phyloP scores from a whole-genome alignment of 2,888 invertebrate genomes.

The Synanthedon myopaeformis region DNA sequence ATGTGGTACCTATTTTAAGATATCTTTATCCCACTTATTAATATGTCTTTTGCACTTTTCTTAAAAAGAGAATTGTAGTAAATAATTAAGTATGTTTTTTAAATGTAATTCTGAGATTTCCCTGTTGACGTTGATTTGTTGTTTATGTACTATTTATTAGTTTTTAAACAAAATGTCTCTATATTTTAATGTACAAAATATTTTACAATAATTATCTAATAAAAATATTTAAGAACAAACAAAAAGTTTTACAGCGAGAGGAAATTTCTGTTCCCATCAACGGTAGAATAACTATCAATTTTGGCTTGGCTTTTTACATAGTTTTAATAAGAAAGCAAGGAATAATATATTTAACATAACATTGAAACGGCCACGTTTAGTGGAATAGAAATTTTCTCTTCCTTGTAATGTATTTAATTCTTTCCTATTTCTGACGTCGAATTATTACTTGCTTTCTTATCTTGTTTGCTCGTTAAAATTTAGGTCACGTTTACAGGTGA shows the following conservation, averaged over 20 bases:
- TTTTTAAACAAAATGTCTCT: conserved; percentile 2
- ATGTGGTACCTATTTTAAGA: not conserved
- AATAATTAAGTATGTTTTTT: not conserved
- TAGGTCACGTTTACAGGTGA: conserved; percentile 46
- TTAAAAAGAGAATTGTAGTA: not conserved
- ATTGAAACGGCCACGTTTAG: conserved; percentile 15
- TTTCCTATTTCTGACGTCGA: conserved; percentile 20
- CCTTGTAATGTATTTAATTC: conserved; percentile 45
- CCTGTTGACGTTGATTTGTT: conserved; percentile 2
- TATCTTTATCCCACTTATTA: not conserved
- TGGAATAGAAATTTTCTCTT: conserved; percentile 70
- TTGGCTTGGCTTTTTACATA: conserved; percentile 17
- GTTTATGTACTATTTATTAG: conserved; percentile 8
- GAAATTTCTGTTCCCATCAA: conserved; percentile 65
- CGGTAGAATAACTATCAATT: conserved; percentile 49
- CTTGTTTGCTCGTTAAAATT: conserved; percentile 42
- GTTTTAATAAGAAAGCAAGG: conserved; percentile 56
- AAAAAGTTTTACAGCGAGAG: conserved; percentile 43
- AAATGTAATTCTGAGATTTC: not conserved
- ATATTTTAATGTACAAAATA: conserved; percentile 5
- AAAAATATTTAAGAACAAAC: conserved; percentile 6
- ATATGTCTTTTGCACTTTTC: not conserved
- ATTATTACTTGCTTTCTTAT: conserved; percentile 69
- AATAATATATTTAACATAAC: conserved; percentile 24
- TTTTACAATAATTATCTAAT: conserved; percentile 1